Evolutionary conservation across 2,797 vertebrate species (phyloP).

Genomic region (Chromis chromis): DNA sequence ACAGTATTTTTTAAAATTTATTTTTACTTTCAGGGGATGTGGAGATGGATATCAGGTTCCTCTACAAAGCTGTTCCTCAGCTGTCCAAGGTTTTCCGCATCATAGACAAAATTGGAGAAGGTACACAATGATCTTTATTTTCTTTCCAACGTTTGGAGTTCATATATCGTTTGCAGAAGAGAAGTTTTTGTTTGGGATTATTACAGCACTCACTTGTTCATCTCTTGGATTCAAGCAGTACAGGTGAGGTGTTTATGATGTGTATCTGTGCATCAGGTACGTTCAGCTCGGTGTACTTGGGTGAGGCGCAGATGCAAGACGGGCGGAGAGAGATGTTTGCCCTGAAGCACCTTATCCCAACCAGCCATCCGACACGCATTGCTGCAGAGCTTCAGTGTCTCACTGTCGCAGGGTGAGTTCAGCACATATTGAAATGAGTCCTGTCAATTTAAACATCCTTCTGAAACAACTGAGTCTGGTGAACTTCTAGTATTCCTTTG

Average conservation of each 20-base stretch:
- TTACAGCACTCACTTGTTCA: neutral
- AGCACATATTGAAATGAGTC: neutral
- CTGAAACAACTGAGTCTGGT: too few species aligned
- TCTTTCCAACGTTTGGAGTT: neutral
- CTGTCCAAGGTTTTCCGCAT: conserved; percentile 90
- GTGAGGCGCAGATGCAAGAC: conserved; percentile 88
- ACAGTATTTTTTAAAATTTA: neutral
- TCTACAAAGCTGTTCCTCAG: conserved; percentile 94
- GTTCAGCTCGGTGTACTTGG: conserved; percentile 97
- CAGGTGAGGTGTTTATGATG: neutral
- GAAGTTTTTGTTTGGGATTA: neutral
- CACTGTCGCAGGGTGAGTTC: conserved; percentile 90
- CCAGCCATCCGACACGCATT: conserved; percentile 94
- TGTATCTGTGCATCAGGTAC: conserved; percentile 86
- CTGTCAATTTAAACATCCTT: neutral
- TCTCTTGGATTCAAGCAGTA: neutral
- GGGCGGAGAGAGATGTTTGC: conserved; percentile 92
- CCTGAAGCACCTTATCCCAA: conserved; percentile 96
- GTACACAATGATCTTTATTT: conserved; percentile 69
- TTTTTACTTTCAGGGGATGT: conserved; percentile 80
- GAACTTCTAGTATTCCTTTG: too few species aligned
- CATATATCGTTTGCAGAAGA: neutral
- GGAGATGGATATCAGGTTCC: conserved; percentile 90
- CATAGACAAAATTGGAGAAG: conserved; percentile 96
- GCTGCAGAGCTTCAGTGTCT: conserved; percentile 98